Conservation (phyloP, 2,113 vertebrate genomes). For the Eolophus roseicapilla region DNA sequence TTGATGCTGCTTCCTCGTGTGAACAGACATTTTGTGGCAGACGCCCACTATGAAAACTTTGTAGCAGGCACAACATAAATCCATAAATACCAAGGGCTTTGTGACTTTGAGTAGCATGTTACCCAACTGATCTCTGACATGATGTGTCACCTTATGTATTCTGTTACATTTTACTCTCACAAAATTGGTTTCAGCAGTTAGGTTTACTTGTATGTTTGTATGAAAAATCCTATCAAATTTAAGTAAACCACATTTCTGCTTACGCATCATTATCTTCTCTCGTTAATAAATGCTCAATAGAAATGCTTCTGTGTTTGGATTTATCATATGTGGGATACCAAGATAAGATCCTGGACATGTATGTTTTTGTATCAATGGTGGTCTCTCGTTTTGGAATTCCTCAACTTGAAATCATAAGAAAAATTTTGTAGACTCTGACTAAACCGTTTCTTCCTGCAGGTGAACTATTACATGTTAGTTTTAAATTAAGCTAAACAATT, state of each 20-base stretch:
- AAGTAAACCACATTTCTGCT: background rate
- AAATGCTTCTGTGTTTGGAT: background rate
- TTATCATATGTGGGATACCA: background rate
- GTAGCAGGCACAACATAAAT: background rate
- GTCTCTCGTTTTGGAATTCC: background rate
- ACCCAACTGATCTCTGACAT: background rate
- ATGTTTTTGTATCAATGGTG: background rate
- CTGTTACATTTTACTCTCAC: background rate
- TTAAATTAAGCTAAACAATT: background rate
- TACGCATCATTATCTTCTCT: background rate
- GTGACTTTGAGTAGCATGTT: background rate
- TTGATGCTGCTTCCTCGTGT: background rate
- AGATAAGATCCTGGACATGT: background rate
- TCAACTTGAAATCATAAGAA: background rate
- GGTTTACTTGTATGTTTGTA: background rate
- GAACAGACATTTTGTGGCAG: background rate
- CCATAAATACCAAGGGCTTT: background rate
- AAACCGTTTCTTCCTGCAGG: background rate
- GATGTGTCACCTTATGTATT: background rate
- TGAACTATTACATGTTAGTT: background rate
- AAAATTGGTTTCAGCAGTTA: background rate
- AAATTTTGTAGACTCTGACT: background rate
- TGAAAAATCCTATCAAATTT: background rate
- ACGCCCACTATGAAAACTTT: background rate
- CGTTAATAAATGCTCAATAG: background rate